A percentile compares a stretch with the other conserved stretches of the same genome.
Evolutionary conservation across 2,888 invertebrate species (phyloP).

Genomic region (Branchipolynoe longqiensis): DNA sequence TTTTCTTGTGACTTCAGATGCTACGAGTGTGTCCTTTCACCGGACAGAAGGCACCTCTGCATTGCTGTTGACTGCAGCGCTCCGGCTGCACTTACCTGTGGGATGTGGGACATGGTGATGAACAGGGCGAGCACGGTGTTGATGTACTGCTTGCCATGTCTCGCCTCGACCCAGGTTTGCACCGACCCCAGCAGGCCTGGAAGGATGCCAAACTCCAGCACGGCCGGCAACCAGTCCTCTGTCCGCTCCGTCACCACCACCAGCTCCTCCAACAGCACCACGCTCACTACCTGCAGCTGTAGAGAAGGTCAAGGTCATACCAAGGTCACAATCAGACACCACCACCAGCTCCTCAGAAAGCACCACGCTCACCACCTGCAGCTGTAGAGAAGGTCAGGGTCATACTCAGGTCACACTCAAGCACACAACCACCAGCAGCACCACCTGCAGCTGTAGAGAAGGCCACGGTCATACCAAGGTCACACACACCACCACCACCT

Average conservation of each 20-base stretch:
- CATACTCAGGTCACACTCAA: not conserved
- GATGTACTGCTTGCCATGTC: constrained; percentile 76
- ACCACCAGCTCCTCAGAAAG: not conserved
- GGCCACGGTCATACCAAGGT: not conserved
- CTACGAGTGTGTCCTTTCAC: too few species aligned
- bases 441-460: not conserved
- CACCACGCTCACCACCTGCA: not conserved
- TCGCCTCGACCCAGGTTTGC: constrained; percentile 72
- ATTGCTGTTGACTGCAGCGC: too few species aligned
- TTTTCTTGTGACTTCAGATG: too few species aligned
- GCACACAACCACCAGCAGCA: not conserved
- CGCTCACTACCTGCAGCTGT: constrained; percentile 74
- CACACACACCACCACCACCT: not conserved
- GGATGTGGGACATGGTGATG: constrained; percentile 72
- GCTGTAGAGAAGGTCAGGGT: not conserved
- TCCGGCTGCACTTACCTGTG: too few species aligned
- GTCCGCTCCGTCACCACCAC: constrained; percentile 70
- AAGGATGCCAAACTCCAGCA: constrained; percentile 74
- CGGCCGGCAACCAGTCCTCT: constrained; percentile 72
- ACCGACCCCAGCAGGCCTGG: constrained; percentile 74
- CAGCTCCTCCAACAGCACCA: constrained; percentile 75
- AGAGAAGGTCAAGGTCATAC: not conserved
- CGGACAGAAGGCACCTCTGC: too few species aligned
- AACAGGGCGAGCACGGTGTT: constrained; percentile 74
- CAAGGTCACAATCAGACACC: not conserved